Evolutionary conservation across 2,797 vertebrate genomes (phyloP).

Genomic region (Chaetodon trifasciatus): DNA sequence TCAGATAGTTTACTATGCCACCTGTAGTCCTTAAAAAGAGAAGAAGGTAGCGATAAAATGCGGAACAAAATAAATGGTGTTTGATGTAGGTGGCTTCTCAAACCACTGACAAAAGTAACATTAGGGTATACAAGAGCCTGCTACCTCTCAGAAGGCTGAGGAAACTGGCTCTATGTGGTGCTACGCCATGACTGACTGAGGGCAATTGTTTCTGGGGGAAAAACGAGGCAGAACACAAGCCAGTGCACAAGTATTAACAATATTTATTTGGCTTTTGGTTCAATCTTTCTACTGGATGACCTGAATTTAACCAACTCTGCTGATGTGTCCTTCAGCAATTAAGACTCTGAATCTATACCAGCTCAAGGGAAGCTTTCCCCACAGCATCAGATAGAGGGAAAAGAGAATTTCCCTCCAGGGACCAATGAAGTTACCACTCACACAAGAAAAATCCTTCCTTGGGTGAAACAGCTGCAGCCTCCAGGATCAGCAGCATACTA

Average conservation of each 20-base stretch:
- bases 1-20: slow-evolving; percentile 21
- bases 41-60: slow-evolving; percentile 18
- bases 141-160: neutral
- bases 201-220: neutral
- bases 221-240: neutral
- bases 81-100: neutral
- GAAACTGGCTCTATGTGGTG: slow-evolving; percentile 12
- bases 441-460: slow-evolving; percentile 12
- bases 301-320: slow-evolving; percentile 25
- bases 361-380: slow-evolving; percentile 19
- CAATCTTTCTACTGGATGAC: slow-evolving; percentile 9
- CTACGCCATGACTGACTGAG: neutral
- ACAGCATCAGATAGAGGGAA: slow-evolving; percentile 8
- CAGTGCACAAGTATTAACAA: neutral
- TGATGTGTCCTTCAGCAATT: slow-evolving; percentile 26
- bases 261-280: neutral
- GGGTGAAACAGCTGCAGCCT: slow-evolving; percentile 33
- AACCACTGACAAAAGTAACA: slow-evolving; percentile 3
- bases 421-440: slow-evolving; percentile 24
- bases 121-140: neutral
- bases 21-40: slow-evolving; percentile 46
- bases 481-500: slow-evolving; percentile 19
- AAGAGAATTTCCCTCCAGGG: slow-evolving; percentile 16
- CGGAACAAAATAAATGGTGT: slow-evolving; percentile 5
- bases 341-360: slow-evolving; percentile 14